Evolutionary conservation across 2,797 vertebrate genomes (phyloP), one percentile per base, ranked within the genome.

Genomic region (Sebastes melanostomus): DNA sequence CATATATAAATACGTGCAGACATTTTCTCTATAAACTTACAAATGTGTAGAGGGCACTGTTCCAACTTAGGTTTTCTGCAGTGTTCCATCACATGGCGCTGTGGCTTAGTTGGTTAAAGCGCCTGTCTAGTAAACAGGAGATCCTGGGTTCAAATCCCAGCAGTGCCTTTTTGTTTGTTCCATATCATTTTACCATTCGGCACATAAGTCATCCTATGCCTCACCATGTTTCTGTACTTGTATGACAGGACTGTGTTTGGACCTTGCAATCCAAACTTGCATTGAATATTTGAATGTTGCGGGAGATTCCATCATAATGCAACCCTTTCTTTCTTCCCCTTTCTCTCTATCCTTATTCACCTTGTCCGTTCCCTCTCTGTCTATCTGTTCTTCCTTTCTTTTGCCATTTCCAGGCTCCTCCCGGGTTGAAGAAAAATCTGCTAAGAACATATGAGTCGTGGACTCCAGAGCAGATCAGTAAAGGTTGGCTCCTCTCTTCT

Each of bases 351-450:
- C n/a, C 20, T 56, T 36, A 16, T 80, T 77, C 63, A 32, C 32
- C 13, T 14, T 50, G 6, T 66, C 13, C 50, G 4, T 32, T 25
- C 4, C 10, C 22, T 27, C 12, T 46, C 60, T 60, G 27, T 78
- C 3, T 63, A 7, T 70, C 30, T 63, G 10, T 29, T 54, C n/a
- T 70, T 32, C 8, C 11, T 68, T 78, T 73, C 3, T 36, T 54
- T 56, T 71, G 5, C 27, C 25, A 62, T 68, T 55, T 83, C 4
- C 82, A 99, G 98, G 97, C 98, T 88, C 98, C 98, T 81, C 98
- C 98, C 32, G 98, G 98, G 50, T 94, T 99, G 68, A 99, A 99
- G 94, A 99, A 98, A 94, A 99, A 99, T 93, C 94, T 99, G 62
- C 87, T 98, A 91, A 94, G 98, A 85, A 99, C 98, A 9, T 99